phyloP scores from a whole-genome alignment of 2,888 invertebrate genomes.

The Phrixothrix hirtus region DNA sequence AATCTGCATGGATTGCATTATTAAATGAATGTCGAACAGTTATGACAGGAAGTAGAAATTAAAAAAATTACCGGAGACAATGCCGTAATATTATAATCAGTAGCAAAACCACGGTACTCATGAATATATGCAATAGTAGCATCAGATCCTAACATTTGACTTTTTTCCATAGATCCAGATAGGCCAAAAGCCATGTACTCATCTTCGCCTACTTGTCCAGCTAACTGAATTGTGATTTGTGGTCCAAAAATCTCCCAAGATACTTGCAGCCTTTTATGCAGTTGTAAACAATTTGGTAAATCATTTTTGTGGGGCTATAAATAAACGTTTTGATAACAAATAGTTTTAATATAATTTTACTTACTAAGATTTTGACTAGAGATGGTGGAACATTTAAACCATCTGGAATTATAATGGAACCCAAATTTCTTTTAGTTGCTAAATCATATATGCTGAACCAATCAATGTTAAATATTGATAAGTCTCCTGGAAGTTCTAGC shows the following conservation, averaged over 20 bases:
- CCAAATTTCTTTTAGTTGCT: slow-evolving; percentile 68
- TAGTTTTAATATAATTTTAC: slow-evolving; percentile 26
- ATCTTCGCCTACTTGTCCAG: slow-evolving; percentile 72
- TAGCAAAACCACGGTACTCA: slow-evolving; percentile 71
- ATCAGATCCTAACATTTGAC: slow-evolving; percentile 85
- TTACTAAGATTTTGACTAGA: slow-evolving; percentile 64
- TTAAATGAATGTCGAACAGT: no score
- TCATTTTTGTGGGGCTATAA: slow-evolving; percentile 63
- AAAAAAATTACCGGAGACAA: slow-evolving; percentile 68
- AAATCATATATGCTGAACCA: slow-evolving; percentile 84
- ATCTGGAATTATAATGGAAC: slow-evolving; percentile 77
- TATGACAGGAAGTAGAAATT: background rate
- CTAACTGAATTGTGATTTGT: slow-evolving; percentile 81
- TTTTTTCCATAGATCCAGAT: slow-evolving; percentile 71
- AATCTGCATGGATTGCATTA: no score
- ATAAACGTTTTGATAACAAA: slow-evolving; percentile 2
- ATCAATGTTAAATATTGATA: slow-evolving; percentile 78
- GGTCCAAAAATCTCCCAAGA: slow-evolving; percentile 92
- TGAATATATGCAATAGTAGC: slow-evolving; percentile 78
- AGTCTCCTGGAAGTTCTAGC: slow-evolving; percentile 78
- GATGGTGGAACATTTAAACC: slow-evolving; percentile 86
- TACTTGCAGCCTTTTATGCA: slow-evolving; percentile 81
- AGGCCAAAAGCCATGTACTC: slow-evolving; percentile 91
- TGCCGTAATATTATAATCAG: slow-evolving; percentile 85
- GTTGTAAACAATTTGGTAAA: slow-evolving; percentile 81